Base-by-base conservation (phyloP, 1,140 invertebrate species). In the Hirudo medicinalis region DNA sequence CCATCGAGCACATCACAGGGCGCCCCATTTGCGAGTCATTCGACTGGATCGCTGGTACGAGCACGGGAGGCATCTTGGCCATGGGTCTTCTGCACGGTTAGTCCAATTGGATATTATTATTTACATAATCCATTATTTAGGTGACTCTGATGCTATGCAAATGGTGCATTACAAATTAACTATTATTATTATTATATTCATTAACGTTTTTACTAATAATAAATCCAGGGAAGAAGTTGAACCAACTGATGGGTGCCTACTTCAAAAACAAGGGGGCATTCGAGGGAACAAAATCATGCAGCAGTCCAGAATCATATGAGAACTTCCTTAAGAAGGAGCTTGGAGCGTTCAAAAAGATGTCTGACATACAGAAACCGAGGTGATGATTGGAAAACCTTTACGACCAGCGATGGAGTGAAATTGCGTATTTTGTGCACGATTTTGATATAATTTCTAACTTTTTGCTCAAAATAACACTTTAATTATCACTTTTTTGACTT, bases 41-140 rank as follows among this genome's bases (percentile, higher is more conserved):
- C 81, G 94, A 99, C 80, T 98, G 94, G 94, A 86, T 98, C 27
- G 89, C 91, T 8, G 96, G 96, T 6, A 99, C 96, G 2, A 96
- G 92, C 72, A 98, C 3, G 95, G 95, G 3, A 94, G 94, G 92
- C 0, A 94, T 99, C 57, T 80, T 99, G 32, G 91, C 93, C 0
- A 81, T 95, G 0, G 91, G 87, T 22, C 78, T 82, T 74, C 78
- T 76, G 54, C 76, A 75, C 72, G 79, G 80, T 82, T 67, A 74
- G 43, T 49, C 43, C 43, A 49, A 49, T 13, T 17, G 43, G 2
- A 36, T 36, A 6, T 36, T 2, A 36, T 36, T 36, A 2, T 6
- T 36, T 36, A 36, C 6, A 36, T 36, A 36, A 36, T 2, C 32
- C 6, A 36, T 6, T n/a, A n/a, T n/a, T n/a, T n/a, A n/a, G n/a